Base-by-base conservation (phyloP, 2,797 vertebrate genomes). In the Balearica regulorum region DNA sequence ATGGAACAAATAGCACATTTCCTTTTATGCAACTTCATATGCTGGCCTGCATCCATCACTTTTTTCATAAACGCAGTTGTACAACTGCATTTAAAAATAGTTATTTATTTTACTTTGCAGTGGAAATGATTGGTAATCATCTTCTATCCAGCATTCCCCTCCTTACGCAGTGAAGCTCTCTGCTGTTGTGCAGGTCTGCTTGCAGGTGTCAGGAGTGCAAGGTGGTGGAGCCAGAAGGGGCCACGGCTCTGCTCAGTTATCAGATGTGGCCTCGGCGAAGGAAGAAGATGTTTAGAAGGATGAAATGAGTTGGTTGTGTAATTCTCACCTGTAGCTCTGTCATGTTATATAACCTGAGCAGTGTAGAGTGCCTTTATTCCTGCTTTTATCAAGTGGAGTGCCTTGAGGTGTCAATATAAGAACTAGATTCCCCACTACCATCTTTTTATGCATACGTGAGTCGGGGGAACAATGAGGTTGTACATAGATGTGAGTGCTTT, bases 11-110 rank as follows among this genome's bases (percentile, higher is more conserved):
- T 22, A 20, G 8, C 18, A 1, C 9, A 0, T 48, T 81, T 66
- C 18, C 18, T 58, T 83, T 62, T 53, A 21, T 24, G 24, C 16
- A 13, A 2, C 29, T 61, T 13, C 4, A 13, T 53, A 16, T 19
- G 25, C 28, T 85, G 9, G 16, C 29, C 28, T 78, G 44, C 13
- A 0, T 28, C 14, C 0, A 0, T 24, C 0, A 0, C 18, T 31
- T 61, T 51, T 51, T 51, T 29, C 0, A 5, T 46, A 64, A 84
- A 41, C 39, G 44, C 18, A 28, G 13, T 49, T 79, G 16, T 43
- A 14, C 6, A 46, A 4, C 7, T 41, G 28, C 5, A 4, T 57
- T 66, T 60, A 29, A 0, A 0, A 31, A 18, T 16, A 14, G 17
- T 24, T 73, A 8, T 20, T 41, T 68, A 10, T 48, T 82, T 68